Evolutionary conservation across 2,888 invertebrate species (phyloP), one percentile per base, ranked within the genome.

Genomic region (Coenonympha arcania): DNA sequence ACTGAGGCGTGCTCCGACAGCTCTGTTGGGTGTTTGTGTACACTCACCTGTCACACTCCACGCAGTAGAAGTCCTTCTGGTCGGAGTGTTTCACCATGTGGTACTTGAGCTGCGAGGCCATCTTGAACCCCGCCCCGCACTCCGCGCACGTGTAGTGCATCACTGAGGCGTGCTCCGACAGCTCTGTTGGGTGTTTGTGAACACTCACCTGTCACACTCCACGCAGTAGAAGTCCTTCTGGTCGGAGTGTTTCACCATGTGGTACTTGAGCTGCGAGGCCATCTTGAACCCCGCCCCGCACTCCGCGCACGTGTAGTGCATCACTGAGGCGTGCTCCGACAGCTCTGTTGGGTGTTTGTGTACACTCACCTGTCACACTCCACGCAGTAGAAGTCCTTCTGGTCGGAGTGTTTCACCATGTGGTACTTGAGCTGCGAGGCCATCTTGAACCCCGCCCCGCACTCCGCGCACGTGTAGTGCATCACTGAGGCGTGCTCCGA

Each of bases 151-250:
- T 50, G 48, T 65, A 65, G 0, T 60, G 61, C 50, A 67, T 70
- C 11, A 28, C n/a, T n/a, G n/a, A 48, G 3, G 57, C 50, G 0
- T 58, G 60, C 0, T 53, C 53, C 1, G 69, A 61, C 15, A 73
- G 63, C 41, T 75, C 71, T 24, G 63, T 59, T 0, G 69, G 56
- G 54, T 79, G 81, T 39, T 41, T 49, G n/a, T n/a, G n/a, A 6
- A 20, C 15, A 20, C 9, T 41, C 5, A 52, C 18, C 11, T 9
- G 34, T 19, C 6, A 22, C n/a, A 15, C 56, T 82, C 83, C 0
- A 83, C 82, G 56, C 83, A 83, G 55, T 80, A 82, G 51, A 62
- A 76, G n/a, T 76, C 65, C 28, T 68, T 61, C 1, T 30, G 51
- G 9, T 58, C 47, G 0, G 73, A 65, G 31, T 83, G 83, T 37